phyloP scores from a whole-genome alignment of 1,140 invertebrate genomes.

The Atta cephalotes region DNA sequence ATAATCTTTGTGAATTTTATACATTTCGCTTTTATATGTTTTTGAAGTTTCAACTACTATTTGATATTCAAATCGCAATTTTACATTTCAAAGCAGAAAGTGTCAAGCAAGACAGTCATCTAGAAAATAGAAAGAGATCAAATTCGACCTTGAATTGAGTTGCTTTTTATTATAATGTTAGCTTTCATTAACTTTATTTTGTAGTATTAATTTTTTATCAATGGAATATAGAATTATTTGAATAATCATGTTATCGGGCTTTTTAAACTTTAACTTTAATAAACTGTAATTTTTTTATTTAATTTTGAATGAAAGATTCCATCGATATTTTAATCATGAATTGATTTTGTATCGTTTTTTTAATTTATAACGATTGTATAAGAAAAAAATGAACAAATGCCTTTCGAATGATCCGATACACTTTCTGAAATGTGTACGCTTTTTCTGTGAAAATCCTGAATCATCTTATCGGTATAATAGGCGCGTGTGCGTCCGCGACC shows the following conservation, averaged over 20 bases:
- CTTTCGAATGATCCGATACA: background rate
- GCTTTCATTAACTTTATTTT: background rate
- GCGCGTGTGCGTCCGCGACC: slow-evolving; percentile 10
- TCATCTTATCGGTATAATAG: slow-evolving; percentile 11
- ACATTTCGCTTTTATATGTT: background rate
- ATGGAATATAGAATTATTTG: background rate
- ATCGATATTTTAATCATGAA: background rate
- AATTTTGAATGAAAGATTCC: background rate
- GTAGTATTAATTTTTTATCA: background rate
- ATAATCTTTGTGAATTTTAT: background rate
- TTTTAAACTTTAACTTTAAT: background rate
- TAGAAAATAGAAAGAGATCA: background rate
- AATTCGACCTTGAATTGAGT: background rate
- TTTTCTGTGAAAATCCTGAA: background rate
- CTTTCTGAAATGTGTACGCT: background rate
- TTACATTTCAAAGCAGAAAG: background rate
- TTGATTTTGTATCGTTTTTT: background rate
- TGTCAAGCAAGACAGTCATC: background rate
- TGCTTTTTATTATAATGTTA: background rate
- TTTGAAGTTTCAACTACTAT: too few species aligned
- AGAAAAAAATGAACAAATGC: background rate
- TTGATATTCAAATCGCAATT: too few species aligned
- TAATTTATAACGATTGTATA: background rate
- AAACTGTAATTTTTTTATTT: background rate
- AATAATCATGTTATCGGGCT: background rate